Evolutionary conservation across 2,888 invertebrate species (phyloP).

Genomic region (Agriopis marginaria): DNA sequence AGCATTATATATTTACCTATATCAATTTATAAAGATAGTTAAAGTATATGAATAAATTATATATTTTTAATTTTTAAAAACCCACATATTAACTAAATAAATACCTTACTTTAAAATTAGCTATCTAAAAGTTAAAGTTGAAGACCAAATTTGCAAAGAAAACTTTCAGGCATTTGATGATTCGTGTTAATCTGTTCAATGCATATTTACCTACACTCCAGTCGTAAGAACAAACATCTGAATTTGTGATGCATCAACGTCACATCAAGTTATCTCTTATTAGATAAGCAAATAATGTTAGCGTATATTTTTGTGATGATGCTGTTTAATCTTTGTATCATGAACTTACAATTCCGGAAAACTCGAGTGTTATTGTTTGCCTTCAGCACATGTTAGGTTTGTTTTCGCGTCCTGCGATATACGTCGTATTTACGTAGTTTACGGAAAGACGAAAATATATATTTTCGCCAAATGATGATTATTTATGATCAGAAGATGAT

Average conservation of each 20-base stretch:
- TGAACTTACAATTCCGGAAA: conserved; percentile 9
- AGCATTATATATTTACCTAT: no score
- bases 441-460: not conserved
- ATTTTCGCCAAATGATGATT: not conserved
- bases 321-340: conserved; percentile 12
- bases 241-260: conserved; percentile 7
- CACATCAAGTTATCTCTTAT: not conserved
- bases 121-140: no score
- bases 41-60: no score
- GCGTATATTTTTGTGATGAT: not conserved
- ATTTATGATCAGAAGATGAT: not conserved
- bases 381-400: not conserved
- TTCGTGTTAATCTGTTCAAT: not conserved
- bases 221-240: conserved; percentile 5
- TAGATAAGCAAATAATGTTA: conserved; percentile 1
- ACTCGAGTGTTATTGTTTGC: conserved; percentile 10
- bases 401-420: conserved; percentile 12
- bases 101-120: no score
- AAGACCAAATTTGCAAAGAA: no score
- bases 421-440: conserved; percentile 1
- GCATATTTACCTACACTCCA: conserved; percentile 9
- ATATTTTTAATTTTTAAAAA: no score
- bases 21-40: no score
- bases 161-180: not conserved
- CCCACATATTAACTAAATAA: no score